Base-by-base conservation (phyloP, 1,140 invertebrate genomes). In the Anastrepha obliqua region DNA sequence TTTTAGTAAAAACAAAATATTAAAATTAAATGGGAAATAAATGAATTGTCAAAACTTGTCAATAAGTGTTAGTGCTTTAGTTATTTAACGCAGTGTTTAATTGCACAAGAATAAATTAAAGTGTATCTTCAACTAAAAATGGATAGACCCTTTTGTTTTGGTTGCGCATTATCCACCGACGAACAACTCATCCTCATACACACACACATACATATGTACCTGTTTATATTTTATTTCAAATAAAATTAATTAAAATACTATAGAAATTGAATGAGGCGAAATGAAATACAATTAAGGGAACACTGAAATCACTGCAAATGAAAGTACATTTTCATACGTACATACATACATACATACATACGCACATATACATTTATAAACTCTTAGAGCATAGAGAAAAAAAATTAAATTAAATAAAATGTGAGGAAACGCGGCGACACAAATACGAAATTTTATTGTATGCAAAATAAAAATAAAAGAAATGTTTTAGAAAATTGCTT, bases 231-330 rank as follows among this genome's bases (percentile, higher is more conserved):
- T 67, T 42, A 44, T 6, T 6, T 44, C 29, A 29, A 74, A 74
- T 44, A 74, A 74, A 74, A 47, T 47, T 6, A 85, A 85, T 62
- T 88, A 86, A 86, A 88, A 86, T 17, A 88, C 42, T 58, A 70
- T 11, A 44, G 9, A 47, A 86, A 55, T 47, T n/a, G 39, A 70
- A 15, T 42, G 85, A 81, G 47, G 20, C 64, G n/a, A 55, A 39
- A 70, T 55, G 13, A 67, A 86, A 64, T 65, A 86, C 65, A 70
- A 55, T 70, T 74, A 86, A 74, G 85, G 70, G 39, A 86, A 55
- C 42, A 58, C 17, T 47, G 11, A n/a, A 70, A 81, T n/a, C 55
- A 59, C 51, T 65, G 55, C 58, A 62, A 44, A 87, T 62, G 29
- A 87, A 87, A 78, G 29, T 29, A 87, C 70, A 44, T 74, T 74